A percentile compares a stretch with the other conserved stretches of the same genome.
phyloP scores from a whole-genome alignment of 2,888 invertebrate species.

The Pristionchus arcanus region DNA sequence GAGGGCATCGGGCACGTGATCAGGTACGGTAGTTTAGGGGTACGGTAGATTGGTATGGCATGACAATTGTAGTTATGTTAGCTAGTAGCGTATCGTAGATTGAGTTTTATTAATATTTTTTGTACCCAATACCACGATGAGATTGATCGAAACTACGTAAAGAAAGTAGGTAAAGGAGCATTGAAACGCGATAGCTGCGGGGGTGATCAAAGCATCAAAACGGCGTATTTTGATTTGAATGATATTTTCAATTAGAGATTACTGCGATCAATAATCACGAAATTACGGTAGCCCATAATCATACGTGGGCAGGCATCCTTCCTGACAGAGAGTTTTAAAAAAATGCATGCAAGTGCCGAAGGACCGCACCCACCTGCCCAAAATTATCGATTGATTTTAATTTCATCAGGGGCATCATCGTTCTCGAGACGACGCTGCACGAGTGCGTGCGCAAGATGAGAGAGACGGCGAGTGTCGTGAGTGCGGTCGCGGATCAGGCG shows the following conservation, averaged over 20 bases:
- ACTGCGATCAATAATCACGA: not conserved
- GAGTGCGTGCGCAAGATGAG: slow-evolving; percentile 51
- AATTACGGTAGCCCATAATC: not conserved
- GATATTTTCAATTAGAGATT: no score
- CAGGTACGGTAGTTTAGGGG: not conserved
- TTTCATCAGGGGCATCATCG: not conserved
- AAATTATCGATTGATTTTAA: not conserved
- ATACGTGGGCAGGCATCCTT: no score
- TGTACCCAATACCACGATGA: no score
- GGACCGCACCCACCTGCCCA: no score
- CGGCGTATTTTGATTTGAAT: no score
- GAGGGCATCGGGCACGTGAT: slow-evolving; percentile 22
- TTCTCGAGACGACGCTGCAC: not conserved
- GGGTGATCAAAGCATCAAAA: not conserved
- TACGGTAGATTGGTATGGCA: no score
- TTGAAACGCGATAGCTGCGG: not conserved
- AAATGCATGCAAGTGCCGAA: no score
- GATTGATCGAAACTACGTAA: not conserved
- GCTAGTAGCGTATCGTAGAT: no score
- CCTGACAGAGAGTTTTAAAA: no score
- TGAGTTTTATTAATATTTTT: no score
- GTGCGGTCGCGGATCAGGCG: slow-evolving; percentile 7
- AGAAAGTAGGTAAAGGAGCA: not conserved
- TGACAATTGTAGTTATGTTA: no score
- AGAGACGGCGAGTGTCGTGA: slow-evolving; percentile 35